Base-by-base conservation (phyloP, 2,113 vertebrate species). In the Cyprinus carpio region DNA sequence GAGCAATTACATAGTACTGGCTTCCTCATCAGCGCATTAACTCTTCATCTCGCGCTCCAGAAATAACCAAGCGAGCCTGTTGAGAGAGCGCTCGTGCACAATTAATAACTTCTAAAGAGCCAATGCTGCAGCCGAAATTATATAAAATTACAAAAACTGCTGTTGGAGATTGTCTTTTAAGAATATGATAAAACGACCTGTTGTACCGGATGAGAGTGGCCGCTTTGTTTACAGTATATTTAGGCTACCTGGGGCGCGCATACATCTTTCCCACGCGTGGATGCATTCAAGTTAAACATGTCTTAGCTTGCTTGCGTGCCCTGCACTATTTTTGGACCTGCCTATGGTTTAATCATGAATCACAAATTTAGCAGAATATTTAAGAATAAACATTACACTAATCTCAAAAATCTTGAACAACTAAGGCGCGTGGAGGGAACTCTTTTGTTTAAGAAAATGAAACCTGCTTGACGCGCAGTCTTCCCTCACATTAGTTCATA, bases 181-280 rank as follows among this genome's bases (percentile, higher is more conserved):
- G n/a, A 18, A 43, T 9, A 13, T 40, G 34, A 79, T 6, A n/a
- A 25, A 37, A 12, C 11, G 23, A 29, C 60, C n/a, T 29, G 13
- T 18, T 56, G 8, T 58, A 12, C 37, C 12, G 27, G 51, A 65
- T 49, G 18, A 86, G 15, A 40, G 7, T 31, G 65, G 10, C 72
- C 64, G 18, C 46, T 74, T 77, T 88, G 40, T 69, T 54, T 51
- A 43, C 60, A 27, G 9, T 54, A 18, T 12, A 77, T 13, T 51
- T 51, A 20, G 51, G 77, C 58, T 69, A 82, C 43, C 80, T 74
- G 23, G 11, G 43, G 12, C 56, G 58, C 37, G 20, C 75, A 87
- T 79, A 87, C 9, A 34, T 67, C 60, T 87, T 86, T 65, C 71
- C 46, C 80, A 46, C 37, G 46, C 34, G 54, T 83, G 54, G 54